Percentiles rank a stretch among this genome's conserved stretches.
These are phyloP conservation scores for Argyresthia albistria DNA, from an alignment of 2,888 invertebrate species.

Conservation along the genomic window DNA sequence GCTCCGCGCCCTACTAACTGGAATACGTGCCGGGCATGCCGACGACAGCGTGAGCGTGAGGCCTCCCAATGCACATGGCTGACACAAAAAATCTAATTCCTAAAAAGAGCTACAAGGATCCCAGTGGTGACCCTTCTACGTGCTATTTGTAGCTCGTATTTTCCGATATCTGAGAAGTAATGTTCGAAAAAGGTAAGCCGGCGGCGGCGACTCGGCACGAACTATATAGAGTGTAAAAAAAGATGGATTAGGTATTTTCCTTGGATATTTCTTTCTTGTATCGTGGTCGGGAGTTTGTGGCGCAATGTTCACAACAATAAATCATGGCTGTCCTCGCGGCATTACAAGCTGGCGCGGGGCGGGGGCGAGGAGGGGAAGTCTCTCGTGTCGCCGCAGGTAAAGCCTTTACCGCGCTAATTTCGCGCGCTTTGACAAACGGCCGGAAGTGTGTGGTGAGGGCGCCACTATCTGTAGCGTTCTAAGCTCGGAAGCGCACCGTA, in stretches of 20 bases:
- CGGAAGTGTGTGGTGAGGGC: conserved; percentile 7
- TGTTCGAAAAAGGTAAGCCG: not conserved
- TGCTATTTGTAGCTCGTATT: not conserved
- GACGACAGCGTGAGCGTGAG: conserved; percentile 13
- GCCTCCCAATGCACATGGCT: not conserved
- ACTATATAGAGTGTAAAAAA: too few relatives aligned
- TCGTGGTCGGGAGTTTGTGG: not conserved
- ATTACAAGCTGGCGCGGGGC: conserved; percentile 1
- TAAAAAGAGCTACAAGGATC: conserved; percentile 3
- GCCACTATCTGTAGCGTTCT: conserved; percentile 4
- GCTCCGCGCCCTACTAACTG: conserved; percentile 61
- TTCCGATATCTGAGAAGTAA: not conserved
- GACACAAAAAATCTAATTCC: conserved; percentile 5
- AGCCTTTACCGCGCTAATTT: conserved; percentile 15
- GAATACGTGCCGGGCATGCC: conserved; percentile 46
- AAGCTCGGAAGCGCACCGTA: conserved; percentile 1
- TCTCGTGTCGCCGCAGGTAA: conserved; percentile 13
- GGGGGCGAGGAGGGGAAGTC: conserved; percentile 9
- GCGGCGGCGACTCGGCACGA: not conserved
- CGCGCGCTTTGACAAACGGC: conserved; percentile 19
- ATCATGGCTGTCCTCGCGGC: conserved; percentile 1
- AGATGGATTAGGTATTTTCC: too few relatives aligned
- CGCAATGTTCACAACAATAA: not conserved
- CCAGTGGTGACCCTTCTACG: conserved; percentile 1
- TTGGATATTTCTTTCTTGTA: not conserved